Base-by-base conservation (phyloP, 2,113 vertebrate genomes). In the Melierax canorus region DNA sequence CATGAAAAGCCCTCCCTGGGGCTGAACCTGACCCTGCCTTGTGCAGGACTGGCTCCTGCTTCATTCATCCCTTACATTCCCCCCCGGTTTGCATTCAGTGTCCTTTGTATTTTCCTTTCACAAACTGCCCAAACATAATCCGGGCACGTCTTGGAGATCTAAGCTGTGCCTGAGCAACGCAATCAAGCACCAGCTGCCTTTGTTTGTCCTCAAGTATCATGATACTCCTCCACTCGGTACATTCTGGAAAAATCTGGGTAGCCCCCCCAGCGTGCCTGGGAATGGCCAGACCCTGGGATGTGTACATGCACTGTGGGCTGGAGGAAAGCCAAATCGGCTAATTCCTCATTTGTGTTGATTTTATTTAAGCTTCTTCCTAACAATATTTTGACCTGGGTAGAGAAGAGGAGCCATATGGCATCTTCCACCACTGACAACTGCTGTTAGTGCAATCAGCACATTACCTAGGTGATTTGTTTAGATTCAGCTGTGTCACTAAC, bases 361-460 rank as follows among this genome's bases (percentile, higher is more conserved):
- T 43, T 63, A 86, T 66, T 92, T 71, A 89, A 92, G 83, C 68
- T 71, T 91, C 80, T 81, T 94, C 80, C 76, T 74, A 86, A 93
- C 46, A 71, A 76, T 92, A 59, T 86, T 94, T 92, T 94, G 86
- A 93, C 92, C 90, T 81, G 55, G 59, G 95, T 90, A 83, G 59
- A 76, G 82, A 73, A 92, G 60, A 90, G 43, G 55, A 93, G 92
- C 92, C 96, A 97, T 92, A 90, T 95, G 94, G 92, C 82, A 88
- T 38, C 88, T 78, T 92, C 72, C 1, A 13, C 76, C 79, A 73
- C 82, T 91, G 75, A 96, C 82, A 80, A 93, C 59, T 63, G 88
- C 55, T 94, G 93, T 43, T 69, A 66, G 67, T 88, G 73, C 64
- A 73, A 80, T 88, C 96, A 88, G 78, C 6, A 17, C 82, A 55